phyloP scores from a whole-genome alignment of 64 coral and sea anemone species.

The Orbicella faveolata region DNA sequence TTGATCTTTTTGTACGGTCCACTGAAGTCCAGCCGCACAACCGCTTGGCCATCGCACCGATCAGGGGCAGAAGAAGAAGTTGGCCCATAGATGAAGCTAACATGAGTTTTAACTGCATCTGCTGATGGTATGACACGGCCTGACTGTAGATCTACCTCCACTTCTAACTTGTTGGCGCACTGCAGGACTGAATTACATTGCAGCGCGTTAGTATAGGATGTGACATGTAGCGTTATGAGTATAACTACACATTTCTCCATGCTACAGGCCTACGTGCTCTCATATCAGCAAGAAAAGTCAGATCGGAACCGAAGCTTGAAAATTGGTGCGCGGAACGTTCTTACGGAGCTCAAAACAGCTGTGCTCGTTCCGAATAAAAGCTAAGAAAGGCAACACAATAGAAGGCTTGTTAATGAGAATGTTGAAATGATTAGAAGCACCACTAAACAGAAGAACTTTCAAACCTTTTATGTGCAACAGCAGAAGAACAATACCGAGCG shows the following conservation, averaged over 20 bases:
- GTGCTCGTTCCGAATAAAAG: neutral
- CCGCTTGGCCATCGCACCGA: conserved; percentile 57
- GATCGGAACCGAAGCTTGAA: neutral
- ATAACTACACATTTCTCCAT: neutral
- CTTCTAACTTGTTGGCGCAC: conserved; percentile 11
- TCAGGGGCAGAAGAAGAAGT: neutral
- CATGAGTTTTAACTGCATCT: neutral
- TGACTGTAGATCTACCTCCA: conserved; percentile 17
- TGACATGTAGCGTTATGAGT: neutral
- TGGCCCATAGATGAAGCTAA: neutral
- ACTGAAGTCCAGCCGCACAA: conserved; percentile 52
- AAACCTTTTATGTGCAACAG: conserved; percentile 36
- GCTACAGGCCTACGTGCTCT: neutral
- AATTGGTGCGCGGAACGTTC: neutral
- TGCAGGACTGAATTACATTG: neutral
- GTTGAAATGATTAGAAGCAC: neutral
- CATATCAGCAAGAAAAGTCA: neutral
- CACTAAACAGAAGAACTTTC: conserved; percentile 4
- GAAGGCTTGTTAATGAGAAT: neutral
- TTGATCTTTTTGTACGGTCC: conserved; percentile 50
- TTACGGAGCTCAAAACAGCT: neutral
- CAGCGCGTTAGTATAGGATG: neutral
- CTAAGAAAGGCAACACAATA: neutral
- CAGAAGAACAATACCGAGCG: neutral
- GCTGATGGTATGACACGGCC: conserved; percentile 6